Base-by-base conservation (phyloP, 1,140 invertebrate genomes). In the Arctopsyche grandis region DNA sequence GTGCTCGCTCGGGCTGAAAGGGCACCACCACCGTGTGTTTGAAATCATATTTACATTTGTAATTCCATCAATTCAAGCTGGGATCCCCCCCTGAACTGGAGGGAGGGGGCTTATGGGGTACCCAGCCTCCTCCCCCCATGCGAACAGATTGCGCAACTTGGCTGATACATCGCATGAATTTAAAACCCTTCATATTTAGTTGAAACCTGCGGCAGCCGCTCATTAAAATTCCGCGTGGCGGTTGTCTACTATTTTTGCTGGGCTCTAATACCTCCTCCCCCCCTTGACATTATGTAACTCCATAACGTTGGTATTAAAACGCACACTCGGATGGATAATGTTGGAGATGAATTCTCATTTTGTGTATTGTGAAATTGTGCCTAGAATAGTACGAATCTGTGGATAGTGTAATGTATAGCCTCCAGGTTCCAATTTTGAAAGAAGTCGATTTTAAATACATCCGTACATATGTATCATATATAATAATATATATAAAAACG, bases 1-100 rank as follows among this genome's bases (percentile, higher is more conserved):
- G 21, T 29, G 60, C 21, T 22, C 21, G 21, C 21, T 29, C 60
- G 12, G 14, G 60, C 14, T 12, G 60, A 29, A n/a, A 66, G 56
- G 22, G 12, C 52, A n/a, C 29, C 26, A 26, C 12, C 10, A 21
- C 38, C 14, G 14, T 24, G 75, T 44, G 69, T 44, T 44, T 44
- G 22, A 46, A 71, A 71, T 71, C 16, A 71, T 71, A 71, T 71
- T 71, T 71, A 71, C 69, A 71, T 71, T 71, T 71, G 69, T 71
- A 71, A 71, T 71, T 71, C 38, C 44, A 71, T 71, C 69, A 71
- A 38, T 71, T 48, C 69, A 48, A 71, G 63, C 63, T 66, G 63
- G 63, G 63, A 22, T 26, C 24, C 4, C 12, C 21, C 9, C 26
- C 14, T 29, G 21, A 66, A 66, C 63, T 38, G 29, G 7, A 56